These are phyloP conservation scores for Plecturocebus donacophilus DNA, from an alignment of 2,113 vertebrate species.

Conservation along the genomic window DNA sequence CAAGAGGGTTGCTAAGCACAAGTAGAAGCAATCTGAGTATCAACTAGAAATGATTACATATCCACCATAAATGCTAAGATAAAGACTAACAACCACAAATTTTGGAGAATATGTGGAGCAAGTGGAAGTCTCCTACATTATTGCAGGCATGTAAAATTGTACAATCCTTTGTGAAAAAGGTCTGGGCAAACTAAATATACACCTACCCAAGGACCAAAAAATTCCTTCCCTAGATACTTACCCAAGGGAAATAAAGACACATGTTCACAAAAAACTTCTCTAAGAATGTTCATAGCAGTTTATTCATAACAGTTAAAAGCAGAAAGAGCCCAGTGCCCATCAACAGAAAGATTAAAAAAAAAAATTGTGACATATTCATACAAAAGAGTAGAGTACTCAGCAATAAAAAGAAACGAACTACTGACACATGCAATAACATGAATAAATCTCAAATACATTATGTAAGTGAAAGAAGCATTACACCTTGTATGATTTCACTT, in stretches of 20 bases:
- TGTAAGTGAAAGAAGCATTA: conserved; percentile 34
- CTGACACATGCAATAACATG: not conserved
- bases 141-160: not conserved
- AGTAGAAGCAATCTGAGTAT: not conserved
- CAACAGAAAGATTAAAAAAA: conserved; percentile 29
- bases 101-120: not conserved
- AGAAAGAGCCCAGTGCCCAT: not conserved
- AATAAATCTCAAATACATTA: conserved; percentile 1
- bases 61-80: not conserved
- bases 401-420: conserved; percentile 35
- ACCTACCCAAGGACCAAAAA: not conserved
- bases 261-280: not conserved
- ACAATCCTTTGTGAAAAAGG: not conserved
- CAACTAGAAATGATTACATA: not conserved
- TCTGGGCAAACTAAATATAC: conserved; percentile 4
- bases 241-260: conserved; percentile 12
- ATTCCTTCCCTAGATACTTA: not conserved
- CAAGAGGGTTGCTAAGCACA: not conserved
- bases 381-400: not conserved
- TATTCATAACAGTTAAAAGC: conserved; percentile 17
- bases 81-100: not conserved
- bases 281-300: conserved; percentile 2
- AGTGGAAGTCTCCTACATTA: not conserved
- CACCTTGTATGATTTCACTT: not conserved
- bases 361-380: not conserved